phyloP scores from a whole-genome alignment of 2,888 invertebrate species.

The Synanthedon myopaeformis region DNA sequence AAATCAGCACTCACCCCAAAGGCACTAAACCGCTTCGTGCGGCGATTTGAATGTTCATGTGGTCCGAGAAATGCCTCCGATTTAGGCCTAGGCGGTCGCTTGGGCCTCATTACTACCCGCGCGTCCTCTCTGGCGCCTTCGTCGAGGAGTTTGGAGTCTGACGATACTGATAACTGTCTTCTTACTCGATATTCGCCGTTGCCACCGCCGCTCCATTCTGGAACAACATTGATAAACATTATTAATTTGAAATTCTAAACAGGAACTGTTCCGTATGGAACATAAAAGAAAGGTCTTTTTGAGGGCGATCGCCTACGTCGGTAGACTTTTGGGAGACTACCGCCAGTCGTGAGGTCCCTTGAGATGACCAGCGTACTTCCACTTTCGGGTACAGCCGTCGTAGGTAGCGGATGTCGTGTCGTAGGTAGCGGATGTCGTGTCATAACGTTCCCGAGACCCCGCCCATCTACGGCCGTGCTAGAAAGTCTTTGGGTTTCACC shows the following conservation, averaged over 20 bases:
- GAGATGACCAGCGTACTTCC: no score
- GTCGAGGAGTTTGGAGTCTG: conserved; percentile 91
- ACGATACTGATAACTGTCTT: conserved; percentile 90
- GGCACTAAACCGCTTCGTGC: conserved; percentile 94
- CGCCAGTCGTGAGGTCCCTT: no score
- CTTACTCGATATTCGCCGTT: conserved; percentile 86
- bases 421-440: no score
- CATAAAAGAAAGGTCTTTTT: no score
- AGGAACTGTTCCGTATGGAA: no score
- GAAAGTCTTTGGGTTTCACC: no score
- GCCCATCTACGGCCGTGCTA: no score
- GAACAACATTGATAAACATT: conserved; percentile 15
- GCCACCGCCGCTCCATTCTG: conserved; percentile 83
- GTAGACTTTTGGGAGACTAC: no score
- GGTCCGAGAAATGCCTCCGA: conserved; percentile 92
- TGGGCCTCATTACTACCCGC: conserved; percentile 88
- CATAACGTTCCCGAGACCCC: no score
- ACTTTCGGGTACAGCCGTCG: no score
- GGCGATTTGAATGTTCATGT: conserved; percentile 79
- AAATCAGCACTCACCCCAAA: conserved; percentile 83
- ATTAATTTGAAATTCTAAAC: conserved; percentile 1
- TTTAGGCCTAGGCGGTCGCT: conserved; percentile 94
- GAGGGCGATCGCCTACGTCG: no score
- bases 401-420: no score
- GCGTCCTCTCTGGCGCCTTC: conserved; percentile 91